phyloP scores from a whole-genome alignment of 1,140 invertebrate genomes.

The Drosophila bocki region DNA sequence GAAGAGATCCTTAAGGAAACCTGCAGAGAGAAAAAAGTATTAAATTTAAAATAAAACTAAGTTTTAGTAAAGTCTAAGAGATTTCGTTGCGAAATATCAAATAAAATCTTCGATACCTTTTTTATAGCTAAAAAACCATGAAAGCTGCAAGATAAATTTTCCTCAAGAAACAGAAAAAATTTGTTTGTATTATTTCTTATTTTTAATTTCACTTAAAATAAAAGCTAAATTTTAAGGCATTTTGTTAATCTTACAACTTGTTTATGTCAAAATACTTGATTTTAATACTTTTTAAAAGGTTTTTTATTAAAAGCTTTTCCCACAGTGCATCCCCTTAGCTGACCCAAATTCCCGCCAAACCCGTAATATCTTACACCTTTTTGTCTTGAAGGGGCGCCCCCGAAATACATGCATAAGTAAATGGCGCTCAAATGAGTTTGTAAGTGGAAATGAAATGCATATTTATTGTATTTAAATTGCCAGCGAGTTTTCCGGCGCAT shows the following conservation, averaged over 20 bases:
- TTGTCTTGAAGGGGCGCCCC: constrained; percentile 24
- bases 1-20: constrained; percentile 35
- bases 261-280: too few relatives aligned
- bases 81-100: neutral
- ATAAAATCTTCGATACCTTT: neutral
- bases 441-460: constrained; percentile 82
- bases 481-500: constrained; percentile 41
- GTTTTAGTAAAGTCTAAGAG: too few relatives aligned
- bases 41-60: neutral
- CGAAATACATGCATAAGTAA: constrained; percentile 70
- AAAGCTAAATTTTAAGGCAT: neutral
- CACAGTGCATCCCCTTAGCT: constrained; percentile 8
- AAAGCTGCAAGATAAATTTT: neutral
- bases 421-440: constrained; percentile 77
- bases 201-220: too few relatives aligned
- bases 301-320: neutral
- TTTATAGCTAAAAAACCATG: neutral
- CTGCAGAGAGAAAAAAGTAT: constrained; percentile 4
- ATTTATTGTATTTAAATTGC: constrained; percentile 83
- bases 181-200: too few relatives aligned
- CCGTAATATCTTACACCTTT: constrained; percentile 76
- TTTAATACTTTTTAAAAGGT: neutral
- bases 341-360: constrained; percentile 63
- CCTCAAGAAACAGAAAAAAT: too few relatives aligned
- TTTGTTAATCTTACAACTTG: too few relatives aligned